These are phyloP conservation scores for Oncorhynchus gorbuscha DNA, from an alignment of 2,113 vertebrate genomes.

Conservation along the genomic window DNA sequence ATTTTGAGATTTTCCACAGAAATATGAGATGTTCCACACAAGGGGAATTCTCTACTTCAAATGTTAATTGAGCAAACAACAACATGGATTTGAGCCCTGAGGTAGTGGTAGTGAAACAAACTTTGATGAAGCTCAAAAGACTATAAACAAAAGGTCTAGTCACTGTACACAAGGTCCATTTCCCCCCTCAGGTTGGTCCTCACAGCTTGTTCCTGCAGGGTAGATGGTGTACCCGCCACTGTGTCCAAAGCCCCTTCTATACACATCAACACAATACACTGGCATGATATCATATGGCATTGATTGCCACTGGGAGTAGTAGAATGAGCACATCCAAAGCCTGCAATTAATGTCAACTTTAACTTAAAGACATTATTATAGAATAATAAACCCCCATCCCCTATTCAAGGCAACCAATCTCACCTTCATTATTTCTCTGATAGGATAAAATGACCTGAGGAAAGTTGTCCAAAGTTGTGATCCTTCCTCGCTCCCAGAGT, in stretches of 20 bases:
- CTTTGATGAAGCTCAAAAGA: background rate
- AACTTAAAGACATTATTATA: background rate
- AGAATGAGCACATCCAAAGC: conserved; percentile 9
- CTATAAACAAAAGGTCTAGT: background rate
- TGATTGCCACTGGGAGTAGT: conserved; percentile 17
- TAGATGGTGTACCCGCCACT: conserved; percentile 74
- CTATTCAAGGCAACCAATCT: background rate
- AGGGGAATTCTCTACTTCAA: background rate
- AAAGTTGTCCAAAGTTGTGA: background rate
- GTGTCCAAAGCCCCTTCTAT: conserved; percentile 18
- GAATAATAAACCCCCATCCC: background rate
- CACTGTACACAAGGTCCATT: conserved; percentile 24
- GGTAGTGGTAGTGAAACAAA: background rate
- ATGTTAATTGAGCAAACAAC: background rate
- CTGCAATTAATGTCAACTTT: background rate
- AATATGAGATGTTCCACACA: background rate
- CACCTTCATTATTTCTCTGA: background rate
- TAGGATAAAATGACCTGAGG: no score
- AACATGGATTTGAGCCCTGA: background rate
- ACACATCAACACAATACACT: conserved; percentile 38
- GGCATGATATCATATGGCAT: conserved; percentile 8
- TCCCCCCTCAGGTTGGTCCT: conserved; percentile 46
- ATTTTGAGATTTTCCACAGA: background rate
- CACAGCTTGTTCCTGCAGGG: conserved; percentile 27
- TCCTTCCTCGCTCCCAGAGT: background rate